Evolutionary conservation across 2,888 invertebrate species (phyloP).

Genomic region (Cerastoderma edule): DNA sequence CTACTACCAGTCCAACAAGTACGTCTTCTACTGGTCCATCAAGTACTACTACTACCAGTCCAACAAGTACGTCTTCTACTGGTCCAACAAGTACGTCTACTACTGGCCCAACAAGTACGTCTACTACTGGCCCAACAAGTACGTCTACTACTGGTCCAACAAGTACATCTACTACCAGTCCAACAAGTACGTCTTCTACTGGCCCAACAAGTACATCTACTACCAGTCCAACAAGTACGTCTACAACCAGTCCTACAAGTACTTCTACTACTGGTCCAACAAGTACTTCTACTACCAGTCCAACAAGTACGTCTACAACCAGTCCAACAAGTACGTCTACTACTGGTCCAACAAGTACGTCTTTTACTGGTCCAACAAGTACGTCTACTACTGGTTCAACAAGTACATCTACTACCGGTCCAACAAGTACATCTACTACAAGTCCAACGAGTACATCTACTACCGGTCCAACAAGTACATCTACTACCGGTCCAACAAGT

Average conservation of each 20-base stretch:
- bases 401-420: constrained; percentile 1
- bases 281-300: constrained; percentile 25
- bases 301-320: constrained; percentile 16
- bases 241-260: too few relatives aligned
- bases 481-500: constrained; percentile 14
- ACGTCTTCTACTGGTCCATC: constrained; percentile 16
- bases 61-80: constrained; percentile 5
- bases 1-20: neutral
- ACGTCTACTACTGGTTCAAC: constrained; percentile 4
- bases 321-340: constrained; percentile 8
- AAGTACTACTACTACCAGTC: constrained; percentile 20
- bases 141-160: neutral
- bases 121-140: constrained; percentile 14
- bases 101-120: constrained; percentile 14
- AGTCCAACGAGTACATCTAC: too few relatives aligned
- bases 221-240: too few relatives aligned
- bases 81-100: constrained; percentile 28
- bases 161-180: too few relatives aligned
- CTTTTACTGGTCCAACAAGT: constrained; percentile 16
- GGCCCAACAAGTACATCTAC: too few relatives aligned
- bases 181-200: too few relatives aligned
- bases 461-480: constrained; percentile 20
- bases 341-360: neutral
- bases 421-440: constrained; percentile 14
- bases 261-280: constrained; percentile 27